These are phyloP conservation scores for Bunonema sp. DNA, from an alignment of 2,888 invertebrate genomes.

Conservation along the genomic window DNA sequence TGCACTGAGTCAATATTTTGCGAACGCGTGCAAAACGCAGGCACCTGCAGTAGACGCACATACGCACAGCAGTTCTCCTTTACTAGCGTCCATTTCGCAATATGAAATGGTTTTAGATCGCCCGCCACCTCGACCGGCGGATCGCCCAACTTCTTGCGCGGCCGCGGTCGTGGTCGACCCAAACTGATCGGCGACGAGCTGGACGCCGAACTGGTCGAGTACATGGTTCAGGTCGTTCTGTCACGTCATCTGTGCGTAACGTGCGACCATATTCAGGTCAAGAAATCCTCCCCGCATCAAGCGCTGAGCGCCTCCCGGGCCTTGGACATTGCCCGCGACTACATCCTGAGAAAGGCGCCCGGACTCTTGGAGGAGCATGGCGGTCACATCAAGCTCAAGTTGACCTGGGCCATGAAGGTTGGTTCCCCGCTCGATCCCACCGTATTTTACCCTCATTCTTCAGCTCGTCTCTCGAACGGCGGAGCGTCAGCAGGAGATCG, in stretches of 20 bases:
- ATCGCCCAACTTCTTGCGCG: no score
- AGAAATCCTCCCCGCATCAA: no score
- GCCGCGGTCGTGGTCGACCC: conserved; percentile 1
- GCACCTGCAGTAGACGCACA: no score
- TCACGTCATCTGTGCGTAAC: no score
- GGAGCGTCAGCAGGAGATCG: conserved; percentile 23
- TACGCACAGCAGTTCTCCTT: no score
- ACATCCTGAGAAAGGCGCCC: conserved; percentile 42
- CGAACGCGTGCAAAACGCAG: no score
- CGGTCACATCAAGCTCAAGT: conserved; percentile 45
- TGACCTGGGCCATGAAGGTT: conserved; percentile 46
- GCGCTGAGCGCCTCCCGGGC: no score
- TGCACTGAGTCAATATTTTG: no score
- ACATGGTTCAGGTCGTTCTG: background rate
- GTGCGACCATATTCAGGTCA: no score
- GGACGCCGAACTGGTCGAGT: background rate
- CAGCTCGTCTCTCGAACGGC: conserved; percentile 23
- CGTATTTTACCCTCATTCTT: background rate
- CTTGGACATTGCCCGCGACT: conserved; percentile 43
- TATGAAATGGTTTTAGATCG: no score
- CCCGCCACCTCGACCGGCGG: no score
- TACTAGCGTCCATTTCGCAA: no score
- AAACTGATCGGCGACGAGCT: conserved; percentile 6
- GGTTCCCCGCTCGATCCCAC: background rate
- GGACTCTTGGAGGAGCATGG: conserved; percentile 46